These are phyloP conservation scores for Eleginops maclovinus DNA, from an alignment of 2,113 vertebrate species.

Conservation along the genomic window DNA sequence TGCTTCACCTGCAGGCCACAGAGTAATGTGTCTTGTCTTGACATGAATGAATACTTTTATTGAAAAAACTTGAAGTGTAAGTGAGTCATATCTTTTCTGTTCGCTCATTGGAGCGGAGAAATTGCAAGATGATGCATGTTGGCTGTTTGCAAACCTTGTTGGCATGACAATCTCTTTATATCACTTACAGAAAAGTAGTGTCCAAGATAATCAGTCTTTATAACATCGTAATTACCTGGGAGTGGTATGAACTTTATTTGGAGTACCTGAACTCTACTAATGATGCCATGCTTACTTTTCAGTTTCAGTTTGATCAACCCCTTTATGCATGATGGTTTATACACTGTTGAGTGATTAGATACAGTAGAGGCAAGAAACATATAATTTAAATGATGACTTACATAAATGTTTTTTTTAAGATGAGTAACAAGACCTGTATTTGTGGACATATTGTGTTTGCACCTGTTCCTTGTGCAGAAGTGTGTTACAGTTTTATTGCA, in stretches of 20 bases:
- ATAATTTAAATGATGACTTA: background rate
- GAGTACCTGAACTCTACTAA: background rate
- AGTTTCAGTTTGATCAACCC: slow-evolving; percentile 19
- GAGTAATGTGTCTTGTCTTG: slow-evolving; percentile 47
- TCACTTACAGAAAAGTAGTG: background rate
- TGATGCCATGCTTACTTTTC: background rate
- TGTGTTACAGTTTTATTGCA: too few relatives aligned
- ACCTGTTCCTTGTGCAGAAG: too few relatives aligned
- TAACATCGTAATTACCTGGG: background rate
- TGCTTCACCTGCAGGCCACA: background rate
- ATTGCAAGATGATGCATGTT: slow-evolving; percentile 10
- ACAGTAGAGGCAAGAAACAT: background rate
- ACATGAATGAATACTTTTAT: slow-evolving; percentile 58
- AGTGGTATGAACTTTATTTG: background rate
- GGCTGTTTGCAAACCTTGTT: background rate
- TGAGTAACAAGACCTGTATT: too few relatives aligned
- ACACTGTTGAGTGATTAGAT: background rate
- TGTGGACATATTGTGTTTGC: too few relatives aligned
- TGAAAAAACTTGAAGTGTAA: slow-evolving; percentile 47
- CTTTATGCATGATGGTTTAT: background rate
- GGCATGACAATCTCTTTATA: background rate
- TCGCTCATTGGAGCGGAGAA: background rate
- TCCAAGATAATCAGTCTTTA: background rate
- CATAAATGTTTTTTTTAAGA: too few relatives aligned
- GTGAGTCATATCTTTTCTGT: slow-evolving; percentile 42